Conservation (phyloP, 2,888 invertebrate genomes). For the Tenthredo notha region DNA sequence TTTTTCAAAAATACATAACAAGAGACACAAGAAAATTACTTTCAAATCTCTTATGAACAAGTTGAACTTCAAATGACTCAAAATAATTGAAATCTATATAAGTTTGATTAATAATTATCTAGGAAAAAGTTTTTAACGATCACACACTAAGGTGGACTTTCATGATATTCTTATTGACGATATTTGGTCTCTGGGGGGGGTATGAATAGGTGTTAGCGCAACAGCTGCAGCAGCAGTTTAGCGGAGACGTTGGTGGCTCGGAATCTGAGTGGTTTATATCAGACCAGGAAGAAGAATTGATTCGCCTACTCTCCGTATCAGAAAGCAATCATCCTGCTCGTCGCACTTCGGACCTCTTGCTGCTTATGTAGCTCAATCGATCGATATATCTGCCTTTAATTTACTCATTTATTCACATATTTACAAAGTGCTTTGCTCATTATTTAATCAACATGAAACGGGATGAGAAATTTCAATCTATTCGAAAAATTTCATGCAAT, state of each 20-base stretch:
- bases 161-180: constrained; percentile 69
- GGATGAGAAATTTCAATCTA: background rate
- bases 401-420: background rate
- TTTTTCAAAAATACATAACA: background rate
- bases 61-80: background rate
- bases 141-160: constrained; percentile 70
- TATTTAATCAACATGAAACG: constrained; percentile 21
- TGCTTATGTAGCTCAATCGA: constrained; percentile 68
- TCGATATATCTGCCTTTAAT: constrained; percentile 9
- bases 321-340: constrained; percentile 73
- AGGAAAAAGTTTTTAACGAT: constrained; percentile 28
- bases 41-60: background rate
- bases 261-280: constrained; percentile 89
- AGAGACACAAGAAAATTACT: background rate
- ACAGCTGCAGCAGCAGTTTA: constrained; percentile 72
- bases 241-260: constrained; percentile 80
- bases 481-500: background rate
- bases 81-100: background rate
- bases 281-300: constrained; percentile 89
- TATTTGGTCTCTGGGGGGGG: constrained; percentile 69
- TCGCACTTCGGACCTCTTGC: constrained; percentile 72
- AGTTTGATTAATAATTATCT: constrained; percentile 15
- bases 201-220: constrained; percentile 74
- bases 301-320: constrained; percentile 84
- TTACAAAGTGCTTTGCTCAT: constrained; percentile 26